These are phyloP conservation scores for Cosmia trapezina DNA, from an alignment of 2,888 invertebrate genomes.

Conservation along the genomic window DNA sequence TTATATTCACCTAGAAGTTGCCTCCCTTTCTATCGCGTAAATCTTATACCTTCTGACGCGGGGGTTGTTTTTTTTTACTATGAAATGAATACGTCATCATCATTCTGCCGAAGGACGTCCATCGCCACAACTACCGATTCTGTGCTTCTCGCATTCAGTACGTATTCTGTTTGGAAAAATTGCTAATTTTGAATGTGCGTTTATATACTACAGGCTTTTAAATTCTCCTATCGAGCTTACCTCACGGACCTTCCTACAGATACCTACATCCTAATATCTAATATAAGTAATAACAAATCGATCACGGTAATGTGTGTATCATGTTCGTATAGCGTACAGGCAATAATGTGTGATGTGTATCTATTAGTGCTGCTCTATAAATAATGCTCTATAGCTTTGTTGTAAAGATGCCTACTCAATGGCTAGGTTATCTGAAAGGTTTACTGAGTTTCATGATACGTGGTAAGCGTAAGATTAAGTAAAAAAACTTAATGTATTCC, in stretches of 20 bases:
- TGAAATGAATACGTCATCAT: too few relatives aligned
- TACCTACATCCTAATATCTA: not conserved
- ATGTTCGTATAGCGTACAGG: constrained; percentile 27
- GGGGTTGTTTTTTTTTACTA: too few relatives aligned
- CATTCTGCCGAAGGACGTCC: not conserved
- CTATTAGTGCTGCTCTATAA: constrained; percentile 40
- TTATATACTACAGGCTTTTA: not conserved
- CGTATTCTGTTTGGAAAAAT: too few relatives aligned
- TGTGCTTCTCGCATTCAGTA: not conserved
- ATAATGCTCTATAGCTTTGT: constrained; percentile 22
- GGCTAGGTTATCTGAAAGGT: not conserved
- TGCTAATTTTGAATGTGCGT: too few relatives aligned
- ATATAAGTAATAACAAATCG: constrained; percentile 27
- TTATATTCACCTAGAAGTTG: too few relatives aligned
- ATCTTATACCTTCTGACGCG: too few relatives aligned
- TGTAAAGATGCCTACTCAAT: constrained; percentile 25
- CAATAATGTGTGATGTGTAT: constrained; percentile 48
- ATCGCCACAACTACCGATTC: not conserved
- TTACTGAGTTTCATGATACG: not conserved
- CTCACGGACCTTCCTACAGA: not conserved
- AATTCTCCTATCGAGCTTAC: not conserved
- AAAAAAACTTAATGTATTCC: not conserved
- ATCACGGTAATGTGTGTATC: constrained; percentile 50
- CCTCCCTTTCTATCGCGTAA: too few relatives aligned
- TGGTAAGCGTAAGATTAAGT: not conserved